Evolutionary conservation across 2,888 invertebrate genomes (phyloP).

Genomic region (Nephrotoma guestfalica): DNA sequence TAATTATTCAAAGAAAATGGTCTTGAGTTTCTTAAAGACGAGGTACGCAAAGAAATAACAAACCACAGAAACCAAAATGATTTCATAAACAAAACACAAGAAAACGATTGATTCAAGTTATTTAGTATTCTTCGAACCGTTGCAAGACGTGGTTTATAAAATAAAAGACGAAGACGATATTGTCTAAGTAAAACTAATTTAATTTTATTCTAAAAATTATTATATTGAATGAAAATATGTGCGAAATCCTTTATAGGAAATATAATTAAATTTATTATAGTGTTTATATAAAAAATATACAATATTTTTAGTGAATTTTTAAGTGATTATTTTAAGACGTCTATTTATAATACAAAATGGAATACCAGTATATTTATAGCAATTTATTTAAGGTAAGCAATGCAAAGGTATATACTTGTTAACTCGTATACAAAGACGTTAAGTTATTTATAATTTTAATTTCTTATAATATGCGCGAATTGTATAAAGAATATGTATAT

Average conservation of each 20-base stretch:
- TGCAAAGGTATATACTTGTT: not conserved
- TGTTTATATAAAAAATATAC: not conserved
- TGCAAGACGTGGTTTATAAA: not conserved
- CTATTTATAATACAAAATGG: slow-evolving; percentile 20
- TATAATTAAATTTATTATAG: not conserved
- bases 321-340: not conserved
- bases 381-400: slow-evolving; percentile 33
- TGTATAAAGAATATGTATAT: not conserved
- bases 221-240: not conserved
- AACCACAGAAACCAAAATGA: not conserved
- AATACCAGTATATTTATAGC: slow-evolving; percentile 32
- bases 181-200: not conserved
- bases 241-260: not conserved
- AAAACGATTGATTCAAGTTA: not conserved
- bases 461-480: not conserved
- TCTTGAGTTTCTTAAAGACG: not conserved
- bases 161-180: not conserved
- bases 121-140: not conserved
- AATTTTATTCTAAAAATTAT: not conserved
- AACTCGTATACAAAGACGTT: not conserved
- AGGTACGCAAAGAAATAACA: not conserved
- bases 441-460: not conserved
- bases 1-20: not conserved
- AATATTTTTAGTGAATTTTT: not conserved
- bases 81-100: not conserved